Evolutionary conservation across 2,888 invertebrate genomes (phyloP).

Genomic region (Ctenicera cuprea): DNA sequence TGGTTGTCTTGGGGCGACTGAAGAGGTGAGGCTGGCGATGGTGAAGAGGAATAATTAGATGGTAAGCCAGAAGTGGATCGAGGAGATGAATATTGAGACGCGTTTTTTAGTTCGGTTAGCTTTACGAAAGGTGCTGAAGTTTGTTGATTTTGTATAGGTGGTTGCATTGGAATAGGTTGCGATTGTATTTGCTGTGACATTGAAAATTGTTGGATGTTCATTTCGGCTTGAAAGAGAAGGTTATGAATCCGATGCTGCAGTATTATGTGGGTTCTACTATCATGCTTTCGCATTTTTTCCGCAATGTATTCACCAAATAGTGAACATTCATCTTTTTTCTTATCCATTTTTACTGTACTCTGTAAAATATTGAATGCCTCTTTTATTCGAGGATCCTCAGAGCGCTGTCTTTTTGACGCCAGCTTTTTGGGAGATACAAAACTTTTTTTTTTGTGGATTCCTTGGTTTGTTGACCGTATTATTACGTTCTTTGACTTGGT

Average conservation of each 20-base stretch:
- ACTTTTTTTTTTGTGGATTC: neutral
- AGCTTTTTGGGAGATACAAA: neutral
- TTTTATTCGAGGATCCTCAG: conserved; percentile 4
- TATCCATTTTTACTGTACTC: conserved; percentile 56
- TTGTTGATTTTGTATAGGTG: neutral
- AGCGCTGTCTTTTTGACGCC: neutral
- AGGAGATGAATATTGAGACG: conserved; percentile 9
- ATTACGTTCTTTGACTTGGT: too few relatives aligned
- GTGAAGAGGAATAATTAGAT: neutral
- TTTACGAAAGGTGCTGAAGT: neutral
- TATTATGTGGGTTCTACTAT: too few relatives aligned
- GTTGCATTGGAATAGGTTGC: conserved; percentile 4
- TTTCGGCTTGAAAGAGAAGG: too few relatives aligned
- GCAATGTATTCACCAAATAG: conserved; percentile 74
- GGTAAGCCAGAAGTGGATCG: neutral
- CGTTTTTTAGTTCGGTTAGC: neutral
- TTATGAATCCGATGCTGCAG: too few relatives aligned
- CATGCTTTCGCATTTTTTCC: too few relatives aligned
- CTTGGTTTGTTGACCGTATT: too few relatives aligned
- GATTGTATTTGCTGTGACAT: conserved; percentile 71
- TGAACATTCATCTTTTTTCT: conserved; percentile 72
- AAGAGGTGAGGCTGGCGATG: neutral
- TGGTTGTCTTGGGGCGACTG: conserved; percentile 8
- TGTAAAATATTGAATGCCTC: conserved; percentile 14
- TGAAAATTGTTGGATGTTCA: too few relatives aligned